Percentiles rank a stretch among this genome's conserved stretches.
Evolutionary conservation across 2,113 vertebrate genomes (phyloP).

Genomic region (Hydropotes inermis): DNA sequence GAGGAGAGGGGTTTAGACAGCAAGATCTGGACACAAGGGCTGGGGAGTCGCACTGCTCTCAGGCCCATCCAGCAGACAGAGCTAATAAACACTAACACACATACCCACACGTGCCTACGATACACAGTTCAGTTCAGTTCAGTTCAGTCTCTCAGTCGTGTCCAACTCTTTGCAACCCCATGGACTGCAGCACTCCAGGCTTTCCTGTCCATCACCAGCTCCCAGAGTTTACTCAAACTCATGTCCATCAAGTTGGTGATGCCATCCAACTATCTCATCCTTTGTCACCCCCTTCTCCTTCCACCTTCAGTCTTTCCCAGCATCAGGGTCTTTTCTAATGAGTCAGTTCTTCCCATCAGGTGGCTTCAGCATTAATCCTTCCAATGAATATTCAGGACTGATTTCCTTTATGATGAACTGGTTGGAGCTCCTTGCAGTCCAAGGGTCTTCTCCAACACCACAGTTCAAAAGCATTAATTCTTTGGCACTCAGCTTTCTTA

Average conservation of each 20-base stretch:
- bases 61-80: neutral
- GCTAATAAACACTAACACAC: no score
- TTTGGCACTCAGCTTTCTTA: accelerated
- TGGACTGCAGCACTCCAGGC: neutral
- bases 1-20: neutral
- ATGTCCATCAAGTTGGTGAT: neutral
- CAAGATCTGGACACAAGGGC: no score
- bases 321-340: neutral
- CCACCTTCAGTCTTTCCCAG: neutral
- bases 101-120: accelerated
- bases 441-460: neutral
- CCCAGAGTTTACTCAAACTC: neutral
- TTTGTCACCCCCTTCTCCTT: accelerated
- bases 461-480: neutral
- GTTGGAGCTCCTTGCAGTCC: neutral
- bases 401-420: neutral
- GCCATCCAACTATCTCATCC: neutral
- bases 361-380: neutral
- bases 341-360: neutral
- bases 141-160: neutral
- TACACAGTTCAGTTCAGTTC: neutral
- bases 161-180: neutral
- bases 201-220: neutral
- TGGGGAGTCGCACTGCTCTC: neutral
- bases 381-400: neutral